Evolutionary conservation across 35 echinoderm and acorn worm genomes (phyloP).

Genomic region (Apostichopus parvimensis): DNA sequence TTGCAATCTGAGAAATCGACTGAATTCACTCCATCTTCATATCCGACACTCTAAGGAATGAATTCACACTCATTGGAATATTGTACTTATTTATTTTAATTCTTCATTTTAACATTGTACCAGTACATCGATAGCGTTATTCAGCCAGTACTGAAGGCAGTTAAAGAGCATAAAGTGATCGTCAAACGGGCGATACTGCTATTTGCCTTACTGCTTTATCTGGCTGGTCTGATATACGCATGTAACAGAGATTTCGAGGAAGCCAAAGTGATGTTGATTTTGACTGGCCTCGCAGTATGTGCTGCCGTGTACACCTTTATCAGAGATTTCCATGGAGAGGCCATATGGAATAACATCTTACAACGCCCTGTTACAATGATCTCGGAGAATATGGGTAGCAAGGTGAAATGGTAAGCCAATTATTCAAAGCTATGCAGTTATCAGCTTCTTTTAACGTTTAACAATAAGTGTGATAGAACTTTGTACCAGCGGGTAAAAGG

Average conservation of each 20-base stretch:
- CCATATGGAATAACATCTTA: conserved; percentile 19
- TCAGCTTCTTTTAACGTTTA: too few relatives aligned
- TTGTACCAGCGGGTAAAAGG: too few relatives aligned
- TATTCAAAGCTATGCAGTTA: too few relatives aligned
- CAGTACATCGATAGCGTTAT: conserved; percentile 9
- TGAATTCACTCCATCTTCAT: too few relatives aligned
- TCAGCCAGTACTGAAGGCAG: neutral
- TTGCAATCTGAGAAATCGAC: too few relatives aligned
- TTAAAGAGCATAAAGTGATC: neutral
- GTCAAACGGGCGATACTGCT: neutral
- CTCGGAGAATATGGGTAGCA: neutral
- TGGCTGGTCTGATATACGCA: conserved; percentile 53
- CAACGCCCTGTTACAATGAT: conserved; percentile 2
- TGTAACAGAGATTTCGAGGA: conserved; percentile 54
- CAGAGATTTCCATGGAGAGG: conserved; percentile 51
- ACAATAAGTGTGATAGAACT: too few relatives aligned
- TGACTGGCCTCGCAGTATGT: conserved; percentile 43
- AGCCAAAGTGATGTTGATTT: conserved; percentile 61
- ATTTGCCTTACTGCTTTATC: neutral
- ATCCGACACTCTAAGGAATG: too few relatives aligned
- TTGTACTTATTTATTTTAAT: too few relatives aligned
- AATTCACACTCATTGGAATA: too few relatives aligned
- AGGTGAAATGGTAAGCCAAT: neutral
- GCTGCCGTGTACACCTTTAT: conserved; percentile 41
- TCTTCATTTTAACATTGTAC: neutral